Percentiles rank a stretch among this genome's conserved stretches.
These are phyloP conservation scores for Epicauta chinensis DNA, from an alignment of 1,140 invertebrate species.

Conservation along the genomic window DNA sequence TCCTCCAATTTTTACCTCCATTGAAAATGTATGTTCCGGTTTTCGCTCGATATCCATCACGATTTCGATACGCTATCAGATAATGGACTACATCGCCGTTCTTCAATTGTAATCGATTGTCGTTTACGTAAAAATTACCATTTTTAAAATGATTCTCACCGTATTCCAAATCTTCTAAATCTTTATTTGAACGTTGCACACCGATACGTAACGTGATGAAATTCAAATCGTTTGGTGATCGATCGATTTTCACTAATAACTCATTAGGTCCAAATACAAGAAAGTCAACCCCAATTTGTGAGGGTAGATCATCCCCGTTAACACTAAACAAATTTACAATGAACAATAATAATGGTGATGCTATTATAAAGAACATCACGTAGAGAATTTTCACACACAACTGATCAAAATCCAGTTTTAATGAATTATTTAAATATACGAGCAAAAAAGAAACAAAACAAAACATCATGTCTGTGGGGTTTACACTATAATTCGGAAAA, in stretches of 20 bases:
- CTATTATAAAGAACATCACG: background rate
- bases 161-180: slow-evolving; percentile 2
- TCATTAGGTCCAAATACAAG: background rate
- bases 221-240: background rate
- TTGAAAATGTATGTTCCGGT: slow-evolving; percentile 4
- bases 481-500: no score
- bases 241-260: background rate
- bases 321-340: background rate
- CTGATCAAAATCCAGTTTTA: background rate
- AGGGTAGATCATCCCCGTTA: no score
- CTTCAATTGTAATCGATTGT: slow-evolving; percentile 1
- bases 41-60: slow-evolving; percentile 1
- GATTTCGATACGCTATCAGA: slow-evolving; percentile 3
- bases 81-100: slow-evolving; percentile 5
- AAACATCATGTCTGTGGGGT: no score
- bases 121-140: slow-evolving; percentile 5
- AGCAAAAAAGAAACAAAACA: no score
- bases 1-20: slow-evolving; percentile 10
- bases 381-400: background rate
- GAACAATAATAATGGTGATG: background rate
- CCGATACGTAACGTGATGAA: slow-evolving; percentile 4
- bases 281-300: no score
- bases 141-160: slow-evolving; percentile 6
- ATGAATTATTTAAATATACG: no score
- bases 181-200: background rate